These are phyloP conservation scores for Cheracebus regulus DNA, from an alignment of 2,797 vertebrate genomes.

Conservation along the genomic window DNA sequence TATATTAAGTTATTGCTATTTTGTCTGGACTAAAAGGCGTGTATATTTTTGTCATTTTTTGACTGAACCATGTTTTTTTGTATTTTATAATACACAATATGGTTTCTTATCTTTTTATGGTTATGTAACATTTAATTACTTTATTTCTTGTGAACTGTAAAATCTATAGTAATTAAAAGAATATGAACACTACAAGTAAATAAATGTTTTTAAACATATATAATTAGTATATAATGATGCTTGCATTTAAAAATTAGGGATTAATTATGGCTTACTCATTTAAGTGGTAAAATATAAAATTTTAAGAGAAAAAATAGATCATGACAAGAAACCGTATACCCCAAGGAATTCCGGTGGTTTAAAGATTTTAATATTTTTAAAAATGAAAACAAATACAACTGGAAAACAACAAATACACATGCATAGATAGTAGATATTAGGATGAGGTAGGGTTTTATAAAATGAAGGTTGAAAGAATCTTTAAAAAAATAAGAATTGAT, in stretches of 20 bases:
- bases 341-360: not conserved
- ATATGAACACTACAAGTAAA: not conserved
- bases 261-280: not conserved
- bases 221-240: not conserved
- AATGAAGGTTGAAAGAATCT: not conserved
- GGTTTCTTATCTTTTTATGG: not conserved
- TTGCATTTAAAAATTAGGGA: not conserved
- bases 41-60: not conserved
- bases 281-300: not conserved
- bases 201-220: not conserved
- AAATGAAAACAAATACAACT: not conserved
- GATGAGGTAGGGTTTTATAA: not conserved
- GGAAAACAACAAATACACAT: not conserved
- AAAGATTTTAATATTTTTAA: not conserved
- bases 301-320: not conserved
- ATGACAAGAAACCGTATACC: not conserved
- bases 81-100: not conserved
- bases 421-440: not conserved
- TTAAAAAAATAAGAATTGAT: not conserved
- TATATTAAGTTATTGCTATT: not conserved
- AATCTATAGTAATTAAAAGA: not conserved
- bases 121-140: not conserved
- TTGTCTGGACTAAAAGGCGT: not conserved
- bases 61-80: not conserved
- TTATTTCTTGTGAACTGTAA: not conserved